Base-by-base conservation (phyloP, 2,113 vertebrate genomes). In the Odontophorus gujanensis region DNA sequence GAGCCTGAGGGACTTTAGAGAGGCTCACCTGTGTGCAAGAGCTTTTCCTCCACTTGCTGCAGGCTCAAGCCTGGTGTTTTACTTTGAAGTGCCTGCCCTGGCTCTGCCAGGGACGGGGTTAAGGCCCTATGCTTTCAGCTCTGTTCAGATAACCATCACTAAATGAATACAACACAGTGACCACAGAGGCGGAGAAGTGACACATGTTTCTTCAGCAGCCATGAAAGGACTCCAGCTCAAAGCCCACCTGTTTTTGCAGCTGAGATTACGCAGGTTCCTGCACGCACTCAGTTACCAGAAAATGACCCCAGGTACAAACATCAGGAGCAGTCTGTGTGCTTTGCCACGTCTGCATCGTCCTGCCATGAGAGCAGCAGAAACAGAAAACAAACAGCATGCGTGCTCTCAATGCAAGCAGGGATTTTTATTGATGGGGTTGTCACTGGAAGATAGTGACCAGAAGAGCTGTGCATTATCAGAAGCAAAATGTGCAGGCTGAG, bases 81-180 rank as follows among this genome's bases (percentile, higher is more conserved):
- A 38, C 85, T 93, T 85, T 85, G 72, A 83, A 78, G 57, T 24
- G 11, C 28, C 85, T 85, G 72, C 42, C 81, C 38, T 85, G 50
- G 47, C 51, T 94, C 45, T 88, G 63, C 82, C 42, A 43, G 45
- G 55, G 87, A 21, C 89, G 25, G 36, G 30, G 18, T 45, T 47
- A 81, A 58, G n/a, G 45, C 74, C 85, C 75, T 42, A 30, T 50
- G 63, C 45, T 65, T 67, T 17, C 87, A 85, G 53, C 36, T 73
- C 68, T 59, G 72, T 67, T 82, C 36, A 87, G 92, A 96, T 93
- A 96, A 88, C 17, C 61, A 85, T 83, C 85, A 34, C 22, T 80
- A 80, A 82, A 85, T 34, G 66, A 58, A 55, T 3, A 58, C 26
- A 69, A 36, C n/a, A 18, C 2, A 4, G 62, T 48, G 51, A 85